Evolutionary conservation across 2,113 vertebrate species (phyloP).

Genomic region (Paracanthobrama guichenoti): DNA sequence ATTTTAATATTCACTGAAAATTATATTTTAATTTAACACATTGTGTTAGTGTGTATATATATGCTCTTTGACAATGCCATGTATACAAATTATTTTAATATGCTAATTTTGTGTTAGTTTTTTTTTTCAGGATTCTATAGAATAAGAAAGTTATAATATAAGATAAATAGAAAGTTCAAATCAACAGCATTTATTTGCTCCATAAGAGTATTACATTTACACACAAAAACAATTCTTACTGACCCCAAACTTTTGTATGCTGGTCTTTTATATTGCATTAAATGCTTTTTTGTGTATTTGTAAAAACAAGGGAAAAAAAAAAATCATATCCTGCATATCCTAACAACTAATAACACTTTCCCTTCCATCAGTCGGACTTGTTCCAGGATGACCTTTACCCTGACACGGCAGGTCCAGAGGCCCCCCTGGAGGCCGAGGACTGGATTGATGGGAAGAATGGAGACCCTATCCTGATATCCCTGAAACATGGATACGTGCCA

Average conservation of each 20-base stretch:
- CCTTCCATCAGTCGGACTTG: slow-evolving; percentile 85
- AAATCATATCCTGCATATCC: not conserved
- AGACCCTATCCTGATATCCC: slow-evolving; percentile 90
- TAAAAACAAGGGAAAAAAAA: no score
- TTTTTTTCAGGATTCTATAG: no score
- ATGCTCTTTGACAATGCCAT: no score
- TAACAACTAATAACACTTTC: slow-evolving; percentile 41
- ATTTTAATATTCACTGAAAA: not conserved
- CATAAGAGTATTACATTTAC: no score
- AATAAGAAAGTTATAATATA: no score
- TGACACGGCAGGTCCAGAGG: slow-evolving; percentile 89
- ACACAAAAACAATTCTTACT: not conserved
- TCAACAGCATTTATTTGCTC: no score
- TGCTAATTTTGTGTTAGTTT: no score
- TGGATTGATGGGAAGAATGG: slow-evolving; percentile 95
- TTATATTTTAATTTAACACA: not conserved
- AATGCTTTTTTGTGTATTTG: not conserved
- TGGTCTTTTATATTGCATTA: not conserved
- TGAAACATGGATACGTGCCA: slow-evolving; percentile 92
- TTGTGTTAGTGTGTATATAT: no score
- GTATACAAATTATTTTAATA: no score
- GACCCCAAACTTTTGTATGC: not conserved
- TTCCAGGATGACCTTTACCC: slow-evolving; percentile 98
- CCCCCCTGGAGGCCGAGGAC: slow-evolving; percentile 89
- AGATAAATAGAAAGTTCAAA: no score